Conservation (phyloP, 2,888 invertebrate genomes). For the Leptodirus hochenwartii region DNA sequence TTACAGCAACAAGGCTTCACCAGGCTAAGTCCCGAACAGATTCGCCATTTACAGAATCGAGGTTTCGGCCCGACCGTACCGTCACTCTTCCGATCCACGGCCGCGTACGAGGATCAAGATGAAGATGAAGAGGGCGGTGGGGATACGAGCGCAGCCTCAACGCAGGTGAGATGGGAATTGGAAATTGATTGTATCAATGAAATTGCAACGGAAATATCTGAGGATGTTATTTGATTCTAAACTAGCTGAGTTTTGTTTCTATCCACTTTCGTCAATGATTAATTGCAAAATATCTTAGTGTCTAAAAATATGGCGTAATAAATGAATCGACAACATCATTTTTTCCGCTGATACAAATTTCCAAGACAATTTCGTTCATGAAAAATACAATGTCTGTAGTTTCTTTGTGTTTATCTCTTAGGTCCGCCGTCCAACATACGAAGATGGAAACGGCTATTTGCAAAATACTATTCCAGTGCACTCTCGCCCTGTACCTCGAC, state of each 20-base stretch:
- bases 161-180: conserved; percentile 11
- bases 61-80: conserved; percentile 16
- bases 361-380: no score
- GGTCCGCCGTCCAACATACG: conserved; percentile 14
- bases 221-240: no score
- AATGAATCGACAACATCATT: no score
- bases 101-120: conserved; percentile 10
- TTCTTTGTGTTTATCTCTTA: conserved; percentile 14
- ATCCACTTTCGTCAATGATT: no score
- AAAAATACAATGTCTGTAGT: no score
- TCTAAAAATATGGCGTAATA: no score
- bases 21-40: conserved; percentile 10
- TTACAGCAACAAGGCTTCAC: conserved; percentile 5
- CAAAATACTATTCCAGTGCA: conserved; percentile 17
- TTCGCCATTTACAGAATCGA: conserved; percentile 11
- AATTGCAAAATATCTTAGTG: no score
- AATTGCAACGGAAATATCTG: no score
- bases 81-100: conserved; percentile 12
- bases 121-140: conserved; percentile 12
- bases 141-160: conserved; percentile 9
- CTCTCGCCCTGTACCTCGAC: conserved; percentile 14
- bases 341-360: no score
- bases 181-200: no score
- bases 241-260: no score
- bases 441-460: conserved; percentile 16